phyloP scores from a whole-genome alignment of 2,888 invertebrate genomes.

The Spilosoma lubricipeda region DNA sequence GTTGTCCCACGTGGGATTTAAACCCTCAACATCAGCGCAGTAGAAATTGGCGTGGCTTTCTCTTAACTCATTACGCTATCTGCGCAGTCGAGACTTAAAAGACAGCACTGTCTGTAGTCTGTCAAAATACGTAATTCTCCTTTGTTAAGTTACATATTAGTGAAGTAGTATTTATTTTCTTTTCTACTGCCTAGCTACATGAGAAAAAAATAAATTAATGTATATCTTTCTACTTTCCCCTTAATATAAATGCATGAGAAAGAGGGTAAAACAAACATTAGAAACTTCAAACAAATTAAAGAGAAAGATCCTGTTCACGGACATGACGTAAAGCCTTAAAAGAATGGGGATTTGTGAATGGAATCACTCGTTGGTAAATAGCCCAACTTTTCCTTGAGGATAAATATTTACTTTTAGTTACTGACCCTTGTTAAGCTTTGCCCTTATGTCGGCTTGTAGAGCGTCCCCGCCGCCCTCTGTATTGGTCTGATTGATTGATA shows the following conservation, averaged over 20 bases:
- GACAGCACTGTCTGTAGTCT: not conserved
- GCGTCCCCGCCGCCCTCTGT: conserved; percentile 3
- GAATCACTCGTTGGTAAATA: conserved; percentile 39
- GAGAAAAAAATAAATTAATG: not conserved
- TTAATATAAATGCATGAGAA: not conserved
- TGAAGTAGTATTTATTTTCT: not conserved
- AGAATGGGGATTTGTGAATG: conserved; percentile 42
- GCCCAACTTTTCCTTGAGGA: conserved; percentile 33
- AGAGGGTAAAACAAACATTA: not conserved
- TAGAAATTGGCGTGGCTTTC: no score
- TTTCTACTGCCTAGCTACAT: no score
- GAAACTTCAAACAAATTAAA: not conserved
- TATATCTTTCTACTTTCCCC: not conserved
- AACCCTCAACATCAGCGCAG: no score
- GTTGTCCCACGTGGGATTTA: no score
- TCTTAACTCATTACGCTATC: no score
- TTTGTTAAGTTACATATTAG: not conserved
- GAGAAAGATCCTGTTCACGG: conserved; percentile 26
- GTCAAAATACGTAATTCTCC: not conserved
- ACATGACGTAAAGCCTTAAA: conserved; percentile 27
- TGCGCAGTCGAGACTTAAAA: no score
- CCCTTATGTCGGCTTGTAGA: conserved; percentile 27
- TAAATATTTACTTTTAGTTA: conserved; percentile 46
- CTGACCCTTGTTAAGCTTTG: conserved; percentile 40
- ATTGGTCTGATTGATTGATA: conserved; percentile 44